These are phyloP conservation scores for Lapara coniferarum DNA, from an alignment of 2,888 invertebrate species.

Conservation along the genomic window DNA sequence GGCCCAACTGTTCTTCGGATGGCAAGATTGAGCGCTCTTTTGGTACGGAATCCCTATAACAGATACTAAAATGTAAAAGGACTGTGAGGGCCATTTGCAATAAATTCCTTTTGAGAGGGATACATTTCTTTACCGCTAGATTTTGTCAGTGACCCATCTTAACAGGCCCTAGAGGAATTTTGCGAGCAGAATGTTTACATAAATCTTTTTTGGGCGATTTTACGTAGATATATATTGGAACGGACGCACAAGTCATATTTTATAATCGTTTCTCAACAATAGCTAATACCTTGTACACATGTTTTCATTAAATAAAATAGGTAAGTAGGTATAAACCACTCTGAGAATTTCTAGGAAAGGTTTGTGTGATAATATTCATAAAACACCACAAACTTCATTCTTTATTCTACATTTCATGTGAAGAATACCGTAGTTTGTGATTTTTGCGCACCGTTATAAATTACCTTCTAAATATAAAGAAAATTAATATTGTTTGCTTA, in stretches of 20 bases:
- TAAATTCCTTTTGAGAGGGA: constrained; percentile 14
- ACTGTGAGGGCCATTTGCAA: constrained; percentile 31
- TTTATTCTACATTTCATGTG: constrained; percentile 2
- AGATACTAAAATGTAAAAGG: constrained; percentile 52
- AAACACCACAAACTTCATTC: background rate
- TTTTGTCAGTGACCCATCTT: background rate
- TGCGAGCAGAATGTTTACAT: background rate
- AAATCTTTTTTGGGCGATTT: background rate
- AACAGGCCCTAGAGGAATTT: constrained; percentile 12
- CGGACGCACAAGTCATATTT: background rate
- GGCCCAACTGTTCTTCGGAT: constrained; percentile 50
- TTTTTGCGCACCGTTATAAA: background rate
- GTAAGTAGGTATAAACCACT: constrained; percentile 2
- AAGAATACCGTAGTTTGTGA: background rate
- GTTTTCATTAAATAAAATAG: background rate
- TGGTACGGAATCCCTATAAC: constrained; percentile 39
- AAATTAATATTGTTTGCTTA: constrained; percentile 27
- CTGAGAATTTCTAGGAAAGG: background rate
- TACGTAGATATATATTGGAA: constrained; percentile 3
- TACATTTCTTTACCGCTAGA: constrained; percentile 5
- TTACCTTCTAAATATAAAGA: background rate
- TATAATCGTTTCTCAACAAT: background rate
- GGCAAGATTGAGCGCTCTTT: constrained; percentile 29
- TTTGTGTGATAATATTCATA: constrained; percentile 5
- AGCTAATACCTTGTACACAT: background rate